Conservation (phyloP, 2,888 invertebrate species). For the Caenorhabditis angaria region DNA sequence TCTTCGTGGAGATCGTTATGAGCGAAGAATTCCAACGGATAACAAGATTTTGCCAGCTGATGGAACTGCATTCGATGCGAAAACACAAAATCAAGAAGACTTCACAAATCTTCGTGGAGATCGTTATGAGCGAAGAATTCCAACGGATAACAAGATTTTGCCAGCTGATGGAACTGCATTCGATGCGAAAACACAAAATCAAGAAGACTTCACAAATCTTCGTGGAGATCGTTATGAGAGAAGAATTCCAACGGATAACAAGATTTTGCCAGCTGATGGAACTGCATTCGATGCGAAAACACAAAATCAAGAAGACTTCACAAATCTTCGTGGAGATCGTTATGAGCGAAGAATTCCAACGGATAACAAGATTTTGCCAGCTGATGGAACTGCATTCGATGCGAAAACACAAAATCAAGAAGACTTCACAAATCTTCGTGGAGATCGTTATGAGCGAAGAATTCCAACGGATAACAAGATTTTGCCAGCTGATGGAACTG, state of each 20-base stretch:
- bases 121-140: conserved; percentile 2
- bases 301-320: conserved; percentile 18
- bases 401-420: conserved; percentile 20
- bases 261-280: conserved; percentile 1
- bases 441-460: conserved; percentile 18
- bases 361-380: conserved; percentile 21
- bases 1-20: conserved; percentile 15
- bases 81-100: conserved; percentile 6
- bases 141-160: conserved; percentile 10
- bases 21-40: conserved; percentile 10
- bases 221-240: neutral
- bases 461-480: conserved; percentile 20
- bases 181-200: neutral
- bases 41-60: conserved; percentile 16
- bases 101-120: conserved; percentile 7
- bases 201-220: conserved; percentile 7
- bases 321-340: conserved; percentile 12
- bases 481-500: conserved; percentile 14
- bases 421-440: conserved; percentile 18
- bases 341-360: conserved; percentile 15
- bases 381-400: conserved; percentile 14
- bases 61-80: neutral
- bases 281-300: conserved; percentile 1
- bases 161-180: conserved; percentile 3
- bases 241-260: neutral